Evolutionary conservation across 2,888 invertebrate species (phyloP), one percentile per base, ranked within the genome.

Genomic region (Parnassius apollo): DNA sequence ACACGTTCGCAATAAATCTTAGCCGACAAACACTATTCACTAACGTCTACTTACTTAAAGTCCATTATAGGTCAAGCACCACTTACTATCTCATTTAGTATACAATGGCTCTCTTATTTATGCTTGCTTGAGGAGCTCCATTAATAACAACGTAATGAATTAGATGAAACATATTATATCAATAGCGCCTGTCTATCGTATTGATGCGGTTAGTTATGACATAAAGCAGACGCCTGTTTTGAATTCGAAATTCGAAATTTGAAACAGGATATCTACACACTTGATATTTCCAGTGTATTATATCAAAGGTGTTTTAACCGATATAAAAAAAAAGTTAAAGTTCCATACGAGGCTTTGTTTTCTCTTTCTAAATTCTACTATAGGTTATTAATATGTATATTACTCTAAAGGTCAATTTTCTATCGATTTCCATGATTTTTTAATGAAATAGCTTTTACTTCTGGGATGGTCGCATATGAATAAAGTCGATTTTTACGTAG

Each of bases 41-140:
- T 22, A 53, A 58, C 51, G 52, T 52, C 59, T 59, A 59, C 56
- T 59, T 64, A 59, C 59, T 63, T 63, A 63, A 22, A 52, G 51
- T 9, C 59, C 57, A 60, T 64, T 59, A 64, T 59, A 52, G 59
- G 64, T 64, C 59, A 64, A 59, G 59, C 62, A 51, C 22, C 64
- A 64, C 42, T 59, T 53, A 35, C 52, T 64, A 60, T 59, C 59
- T 56, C 44, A 9, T 59, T 56, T 48, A 25, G 57, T 48, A 52
- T 64, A 42, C 64, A 64, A 59, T 56, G 57, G 45, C 52, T 45
- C 46, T 49, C 42, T 64, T 45, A 56, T 64, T 42, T 52, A 22
- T 46, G 42, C 35, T 48, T 53, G 48, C 12, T 52, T 25, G 10
- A 53, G 42, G 57, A 51, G 59, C 56, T 64, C 35, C 57, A 57